Base-by-base conservation (phyloP, 2,113 vertebrate species). In the Chroicocephalus ridibundus region DNA sequence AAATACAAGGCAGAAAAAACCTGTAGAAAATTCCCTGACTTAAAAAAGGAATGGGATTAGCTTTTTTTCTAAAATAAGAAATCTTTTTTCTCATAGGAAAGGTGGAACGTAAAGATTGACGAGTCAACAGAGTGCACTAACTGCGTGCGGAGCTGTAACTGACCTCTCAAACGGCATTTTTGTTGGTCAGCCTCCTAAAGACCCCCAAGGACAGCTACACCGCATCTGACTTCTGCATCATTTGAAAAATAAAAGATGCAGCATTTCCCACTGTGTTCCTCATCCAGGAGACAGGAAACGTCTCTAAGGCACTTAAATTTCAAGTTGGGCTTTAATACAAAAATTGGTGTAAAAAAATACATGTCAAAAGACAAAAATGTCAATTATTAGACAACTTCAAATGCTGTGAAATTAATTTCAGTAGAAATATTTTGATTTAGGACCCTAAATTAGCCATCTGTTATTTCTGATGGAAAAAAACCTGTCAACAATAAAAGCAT, bases 341-440 rank as follows among this genome's bases (percentile, higher is more conserved):
- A 86, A 87, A 49, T 10, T 36, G 14, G 44, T 80, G 55, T 17
- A 72, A 84, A 97, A 88, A 88, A 74, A 70, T 61, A 36, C 54
- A 64, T 6, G 11, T 88, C 31, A 91, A 76, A 94, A 86, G 60
- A 86, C 42, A 88, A 93, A 84, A 76, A 75, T 70, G 55, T 52
- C 88, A 93, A 51, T 57, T 75, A 90, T 83, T 95, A 82, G 72
- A 92, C 65, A 96, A 82, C 76, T 83, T 96, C 47, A 76, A 91
- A 78, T 87, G 57, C n/a, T 72, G 64, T 84, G 65, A 84, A 92
- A 94, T 89, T 82, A 78, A 65, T 94, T 94, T 87, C 82, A 76
- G 44, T 69, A 58, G 76, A 95, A 96, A 94, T 94, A 88, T 95
- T 94, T 96, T 83, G 77, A 93, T 89, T 83, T 87, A 94, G 52